Evolutionary conservation across 1,140 invertebrate species (phyloP).

Genomic region (Hormaphis cornu): DNA sequence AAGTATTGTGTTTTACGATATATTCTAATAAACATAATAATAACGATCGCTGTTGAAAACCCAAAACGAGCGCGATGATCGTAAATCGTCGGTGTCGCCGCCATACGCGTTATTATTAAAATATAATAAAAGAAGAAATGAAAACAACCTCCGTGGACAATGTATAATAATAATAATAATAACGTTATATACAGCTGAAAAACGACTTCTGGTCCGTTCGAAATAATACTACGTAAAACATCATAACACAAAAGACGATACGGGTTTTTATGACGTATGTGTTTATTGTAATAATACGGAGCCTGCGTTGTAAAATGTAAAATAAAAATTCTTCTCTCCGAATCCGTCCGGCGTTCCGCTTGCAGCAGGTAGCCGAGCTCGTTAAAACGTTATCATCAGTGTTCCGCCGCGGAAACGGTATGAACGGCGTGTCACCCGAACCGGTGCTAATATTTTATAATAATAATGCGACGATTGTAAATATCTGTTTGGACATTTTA

Average conservation of each 20-base stretch:
- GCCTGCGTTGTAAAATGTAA: conserved; percentile 14
- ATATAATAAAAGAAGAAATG: neutral
- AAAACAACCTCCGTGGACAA: neutral
- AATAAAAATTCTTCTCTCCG: conserved; percentile 2
- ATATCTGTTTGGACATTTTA: neutral
- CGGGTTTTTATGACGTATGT: conserved; percentile 29
- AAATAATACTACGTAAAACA: too few relatives aligned
- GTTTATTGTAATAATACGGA: conserved; percentile 17
- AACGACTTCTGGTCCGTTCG: conserved; percentile 32
- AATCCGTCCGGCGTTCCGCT: neutral
- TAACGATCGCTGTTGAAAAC: conserved; percentile 15
- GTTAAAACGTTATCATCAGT: conserved; percentile 28
- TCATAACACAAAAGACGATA: neutral
- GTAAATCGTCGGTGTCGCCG: conserved; percentile 22
- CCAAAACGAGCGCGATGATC: conserved; percentile 8
- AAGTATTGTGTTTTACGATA: conserved; percentile 15
- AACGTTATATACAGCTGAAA: too few relatives aligned
- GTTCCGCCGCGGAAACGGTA: too few relatives aligned
- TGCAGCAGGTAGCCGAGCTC: conserved; percentile 5
- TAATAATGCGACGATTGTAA: neutral
- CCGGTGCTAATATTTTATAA: conserved; percentile 31
- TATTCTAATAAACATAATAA: too few relatives aligned
- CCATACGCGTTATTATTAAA: conserved; percentile 1
- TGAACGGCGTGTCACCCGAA: conserved; percentile 26
- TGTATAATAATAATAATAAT: too few relatives aligned